Base-by-base conservation (phyloP, 2,888 invertebrate species). In the Hypselothyrea guttata region DNA sequence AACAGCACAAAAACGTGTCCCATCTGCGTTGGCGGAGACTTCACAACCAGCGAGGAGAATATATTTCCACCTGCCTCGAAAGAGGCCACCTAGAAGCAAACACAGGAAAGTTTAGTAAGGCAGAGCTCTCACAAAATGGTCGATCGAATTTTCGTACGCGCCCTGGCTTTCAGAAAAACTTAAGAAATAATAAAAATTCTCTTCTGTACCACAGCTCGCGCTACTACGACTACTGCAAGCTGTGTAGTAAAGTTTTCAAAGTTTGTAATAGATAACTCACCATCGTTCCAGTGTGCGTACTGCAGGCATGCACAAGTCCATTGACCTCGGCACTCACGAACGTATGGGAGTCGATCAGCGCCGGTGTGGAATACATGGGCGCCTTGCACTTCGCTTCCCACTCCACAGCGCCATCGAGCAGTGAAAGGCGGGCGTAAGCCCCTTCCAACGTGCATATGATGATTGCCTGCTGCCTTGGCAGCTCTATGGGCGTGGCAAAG, bases 31-130 rank as follows among this genome's bases (percentile, higher is more conserved):
- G 59, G 55, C 13, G 65, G 56, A 0, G 63, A 49, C 16, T 91
- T 90, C 31, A 91, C 83, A 40, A 91, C 90, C 16, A 95, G 89
- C 7, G 95, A 94, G 1, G 95, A 95, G 90, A 95, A 96, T 70
- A 96, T 92, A 72, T 94, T 93, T 7, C 93, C 94, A 55, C 91
- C 90, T 8, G 92, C 91, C 51, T 91, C 89, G 76, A 92, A 91
- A 27, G 87, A 91, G 92, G 94, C 93, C 37, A 93, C 87, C 95
- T 95, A 90, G 8, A 61, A 55, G 1, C 3, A 3, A 7, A 2
- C 7, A 30, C 1, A 34, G 13, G n/a, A n/a, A n/a, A n/a, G n/a
- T n/a, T n/a, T n/a, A n/a, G n/a, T n/a, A n/a, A n/a, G n/a, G n/a
- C n/a, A n/a, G n/a, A n/a, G n/a, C n/a, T n/a, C n/a, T n/a, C n/a